Evolutionary conservation across 1,140 invertebrate species (phyloP).

Genomic region (Trichogramma pretiosum): DNA sequence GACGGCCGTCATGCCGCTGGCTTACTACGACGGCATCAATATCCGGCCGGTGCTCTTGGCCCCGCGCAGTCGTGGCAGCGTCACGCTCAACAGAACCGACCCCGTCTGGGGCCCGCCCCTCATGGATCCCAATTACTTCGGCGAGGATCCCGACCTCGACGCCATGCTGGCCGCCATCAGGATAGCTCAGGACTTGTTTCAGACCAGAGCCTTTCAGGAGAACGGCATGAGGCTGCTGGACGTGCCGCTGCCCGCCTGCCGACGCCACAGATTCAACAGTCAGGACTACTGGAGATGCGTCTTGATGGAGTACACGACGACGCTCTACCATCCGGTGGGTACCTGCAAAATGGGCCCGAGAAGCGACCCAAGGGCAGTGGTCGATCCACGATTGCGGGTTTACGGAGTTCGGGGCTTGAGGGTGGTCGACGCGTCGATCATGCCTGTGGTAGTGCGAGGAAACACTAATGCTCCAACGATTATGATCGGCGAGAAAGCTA

Average conservation of each 20-base stretch:
- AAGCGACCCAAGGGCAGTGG: conserved; percentile 53
- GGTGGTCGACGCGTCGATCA: conserved; percentile 72
- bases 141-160: conserved; percentile 39
- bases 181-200: conserved; percentile 24
- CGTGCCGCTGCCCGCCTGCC: conserved; percentile 29
- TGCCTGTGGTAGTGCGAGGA: conserved; percentile 63
- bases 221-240: conserved; percentile 24
- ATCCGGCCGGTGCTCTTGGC: conserved; percentile 42
- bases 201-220: conserved; percentile 24
- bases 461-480: conserved; percentile 71
- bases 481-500: conserved; percentile 71
- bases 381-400: conserved; percentile 59
- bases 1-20: conserved; percentile 25
- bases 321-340: conserved; percentile 62
- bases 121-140: conserved; percentile 53
- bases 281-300: conserved; percentile 59
- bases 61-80: conserved; percentile 47
- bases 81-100: conserved; percentile 46
- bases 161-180: conserved; percentile 41
- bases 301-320: conserved; percentile 51
- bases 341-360: conserved; percentile 70
- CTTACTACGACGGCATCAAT: conserved; percentile 39
- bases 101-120: conserved; percentile 50
- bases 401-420: conserved; percentile 59
- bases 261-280: conserved; percentile 37